These are phyloP conservation scores for Resseliella maxima DNA, from an alignment of 2,888 invertebrate genomes.

Conservation along the genomic window DNA sequence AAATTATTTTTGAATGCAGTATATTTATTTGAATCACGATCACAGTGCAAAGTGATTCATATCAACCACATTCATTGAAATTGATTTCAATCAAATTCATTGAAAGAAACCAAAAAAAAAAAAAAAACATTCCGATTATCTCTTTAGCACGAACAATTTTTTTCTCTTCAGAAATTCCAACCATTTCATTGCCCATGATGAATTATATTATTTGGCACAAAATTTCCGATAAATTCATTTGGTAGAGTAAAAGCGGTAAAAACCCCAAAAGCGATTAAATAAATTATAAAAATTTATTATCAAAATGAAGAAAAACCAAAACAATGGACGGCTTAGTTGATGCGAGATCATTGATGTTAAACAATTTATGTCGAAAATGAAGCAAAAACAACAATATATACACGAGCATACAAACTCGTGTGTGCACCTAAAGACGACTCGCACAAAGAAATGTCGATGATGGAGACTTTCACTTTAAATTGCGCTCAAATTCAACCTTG, in stretches of 20 bases:
- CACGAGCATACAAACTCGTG: no score
- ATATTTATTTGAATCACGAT: no score
- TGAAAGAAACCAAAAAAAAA: neutral
- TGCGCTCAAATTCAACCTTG: neutral
- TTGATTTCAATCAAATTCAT: no score
- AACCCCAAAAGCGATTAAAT: neutral
- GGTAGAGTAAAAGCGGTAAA: neutral
- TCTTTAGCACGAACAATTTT: no score
- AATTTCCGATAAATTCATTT: neutral
- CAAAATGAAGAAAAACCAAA: neutral
- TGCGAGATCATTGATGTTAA: neutral
- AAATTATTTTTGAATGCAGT: neutral
- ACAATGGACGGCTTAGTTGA: neutral
- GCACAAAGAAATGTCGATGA: slow-evolving; percentile 15
- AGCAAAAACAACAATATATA: neutral
- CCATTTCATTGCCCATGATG: no score
- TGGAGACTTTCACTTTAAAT: slow-evolving; percentile 32
- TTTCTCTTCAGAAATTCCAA: no score
- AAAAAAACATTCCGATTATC: no score
- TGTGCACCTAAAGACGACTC: neutral
- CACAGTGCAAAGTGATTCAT: no score
- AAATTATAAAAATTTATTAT: neutral
- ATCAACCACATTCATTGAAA: no score
- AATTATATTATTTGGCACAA: neutral
- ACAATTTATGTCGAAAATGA: neutral